A percentile compares a stretch with the other conserved stretches of the same genome.
Evolutionary conservation across 2,113 vertebrate species (phyloP).

Genomic region (Hemibates koningsi): DNA sequence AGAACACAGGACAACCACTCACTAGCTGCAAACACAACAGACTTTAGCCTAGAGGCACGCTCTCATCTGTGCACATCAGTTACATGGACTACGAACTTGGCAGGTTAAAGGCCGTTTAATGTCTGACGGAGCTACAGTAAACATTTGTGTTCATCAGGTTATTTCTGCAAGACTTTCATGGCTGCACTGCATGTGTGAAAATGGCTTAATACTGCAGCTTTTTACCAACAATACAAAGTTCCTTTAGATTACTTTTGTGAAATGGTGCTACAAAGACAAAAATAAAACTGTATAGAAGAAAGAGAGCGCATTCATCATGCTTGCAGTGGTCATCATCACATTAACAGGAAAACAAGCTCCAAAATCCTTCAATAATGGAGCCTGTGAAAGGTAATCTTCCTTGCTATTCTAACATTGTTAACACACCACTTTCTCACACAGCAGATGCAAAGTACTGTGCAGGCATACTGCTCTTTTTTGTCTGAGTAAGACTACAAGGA

Average conservation of each 20-base stretch:
- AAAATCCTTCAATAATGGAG: not conserved
- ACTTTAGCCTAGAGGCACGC: not conserved
- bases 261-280: not conserved
- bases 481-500: not conserved
- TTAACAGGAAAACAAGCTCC: not conserved
- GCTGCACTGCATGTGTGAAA: not conserved
- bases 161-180: not conserved
- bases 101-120: not conserved
- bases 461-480: not conserved
- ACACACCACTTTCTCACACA: not conserved
- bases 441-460: not conserved
- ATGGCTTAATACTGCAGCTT: not conserved
- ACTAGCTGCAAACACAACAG: not conserved
- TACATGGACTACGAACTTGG: not conserved
- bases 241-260: not conserved
- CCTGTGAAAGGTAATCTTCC: not conserved
- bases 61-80: not conserved
- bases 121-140: not conserved
- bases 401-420: not conserved
- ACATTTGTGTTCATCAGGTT: not conserved
- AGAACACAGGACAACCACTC: not conserved
- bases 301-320: not conserved
- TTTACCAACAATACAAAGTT: not conserved
- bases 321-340: not conserved
- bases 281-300: not conserved